phyloP scores from a whole-genome alignment of 2,113 vertebrate genomes.

The Furnarius figulus region DNA sequence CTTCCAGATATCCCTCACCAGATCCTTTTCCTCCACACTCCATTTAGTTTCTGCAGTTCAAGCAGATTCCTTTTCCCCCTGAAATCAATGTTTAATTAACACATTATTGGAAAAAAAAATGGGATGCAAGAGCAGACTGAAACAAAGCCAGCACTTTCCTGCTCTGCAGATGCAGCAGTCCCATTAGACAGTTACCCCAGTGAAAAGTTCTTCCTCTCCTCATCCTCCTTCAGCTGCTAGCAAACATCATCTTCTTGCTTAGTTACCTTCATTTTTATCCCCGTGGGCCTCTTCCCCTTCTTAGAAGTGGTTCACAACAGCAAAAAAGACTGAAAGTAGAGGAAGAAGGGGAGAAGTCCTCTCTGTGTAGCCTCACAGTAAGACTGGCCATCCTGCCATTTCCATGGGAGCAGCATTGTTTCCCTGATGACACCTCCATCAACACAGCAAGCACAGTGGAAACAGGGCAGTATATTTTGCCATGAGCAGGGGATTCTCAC shows the following conservation, averaged over 20 bases:
- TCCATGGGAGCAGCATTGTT: background rate
- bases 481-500: background rate
- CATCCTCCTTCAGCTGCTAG: background rate
- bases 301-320: background rate
- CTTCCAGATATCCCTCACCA: conserved; percentile 44
- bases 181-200: background rate
- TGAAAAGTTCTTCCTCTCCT: background rate
- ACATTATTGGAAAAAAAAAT: conserved; percentile 72
- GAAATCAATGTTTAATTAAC: conserved; percentile 84
- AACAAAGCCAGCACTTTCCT: conserved; percentile 63
- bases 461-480: background rate
- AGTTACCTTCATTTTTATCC: background rate
- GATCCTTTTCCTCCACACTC: conserved; percentile 65
- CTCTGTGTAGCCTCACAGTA: background rate
- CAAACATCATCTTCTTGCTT: background rate
- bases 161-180: conserved; percentile 36
- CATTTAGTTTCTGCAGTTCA: conserved; percentile 74
- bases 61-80: conserved; percentile 69
- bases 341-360: background rate
- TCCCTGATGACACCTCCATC: background rate
- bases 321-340: background rate
- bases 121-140: conserved; percentile 64
- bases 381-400: background rate
- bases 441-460: rapidly evolving
- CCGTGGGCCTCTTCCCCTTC: background rate